These are phyloP conservation scores for Phyllostomus discolor DNA, from an alignment of 2,113 vertebrate genomes.

Conservation along the genomic window DNA sequence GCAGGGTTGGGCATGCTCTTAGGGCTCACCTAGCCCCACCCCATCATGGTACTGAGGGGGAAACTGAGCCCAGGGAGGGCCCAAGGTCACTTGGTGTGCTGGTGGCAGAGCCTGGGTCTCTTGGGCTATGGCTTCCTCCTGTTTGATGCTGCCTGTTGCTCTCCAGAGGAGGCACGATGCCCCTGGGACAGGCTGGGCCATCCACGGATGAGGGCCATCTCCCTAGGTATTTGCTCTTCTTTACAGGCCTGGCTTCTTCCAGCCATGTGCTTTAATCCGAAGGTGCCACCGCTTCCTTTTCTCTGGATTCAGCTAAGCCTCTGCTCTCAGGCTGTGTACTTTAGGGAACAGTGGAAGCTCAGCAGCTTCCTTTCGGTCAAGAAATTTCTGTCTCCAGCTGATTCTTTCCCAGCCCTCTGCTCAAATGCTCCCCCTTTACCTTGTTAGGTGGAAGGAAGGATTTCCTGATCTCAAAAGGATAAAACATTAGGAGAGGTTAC, in stretches of 20 bases:
- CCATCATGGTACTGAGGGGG: not conserved
- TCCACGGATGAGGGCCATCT: not conserved
- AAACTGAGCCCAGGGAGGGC: not conserved
- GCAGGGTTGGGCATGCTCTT: not conserved
- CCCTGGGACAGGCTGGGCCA: not conserved
- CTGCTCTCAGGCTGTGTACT: not conserved
- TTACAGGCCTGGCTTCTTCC: not conserved
- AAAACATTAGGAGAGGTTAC: not conserved
- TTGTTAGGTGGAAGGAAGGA: not conserved
- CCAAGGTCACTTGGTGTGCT: not conserved
- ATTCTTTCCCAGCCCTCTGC: not conserved
- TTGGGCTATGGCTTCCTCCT: not conserved
- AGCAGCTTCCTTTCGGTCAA: not conserved
- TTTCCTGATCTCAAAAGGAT: conserved; percentile 6
- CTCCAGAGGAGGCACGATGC: not conserved
- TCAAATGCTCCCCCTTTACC: not conserved
- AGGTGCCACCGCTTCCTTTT: not conserved
- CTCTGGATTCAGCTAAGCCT: not conserved
- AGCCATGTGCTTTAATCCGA: not conserved
- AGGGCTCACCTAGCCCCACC: not conserved
- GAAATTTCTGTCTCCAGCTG: not conserved
- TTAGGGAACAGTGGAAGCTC: not conserved
- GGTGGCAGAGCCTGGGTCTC: not conserved
- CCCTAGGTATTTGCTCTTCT: not conserved
- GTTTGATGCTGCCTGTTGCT: not conserved